phyloP scores from a whole-genome alignment of 92 coral and sea anemone species.

The Muricea muricata region DNA sequence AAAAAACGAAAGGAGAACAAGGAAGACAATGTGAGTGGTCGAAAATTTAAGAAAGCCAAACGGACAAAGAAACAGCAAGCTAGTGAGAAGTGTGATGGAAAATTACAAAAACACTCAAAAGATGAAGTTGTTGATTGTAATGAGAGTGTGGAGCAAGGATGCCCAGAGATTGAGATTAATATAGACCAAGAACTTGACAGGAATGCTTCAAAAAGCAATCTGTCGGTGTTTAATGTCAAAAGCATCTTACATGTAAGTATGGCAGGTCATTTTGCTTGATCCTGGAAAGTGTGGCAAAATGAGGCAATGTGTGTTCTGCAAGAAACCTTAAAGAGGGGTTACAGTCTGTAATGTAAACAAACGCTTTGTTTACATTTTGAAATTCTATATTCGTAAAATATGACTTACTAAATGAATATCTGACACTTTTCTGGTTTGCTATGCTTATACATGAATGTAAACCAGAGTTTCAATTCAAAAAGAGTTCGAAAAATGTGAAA shows the following conservation, averaged over 20 bases:
- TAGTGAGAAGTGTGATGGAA: slow-evolving; percentile 9
- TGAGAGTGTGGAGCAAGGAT: slow-evolving; percentile 27
- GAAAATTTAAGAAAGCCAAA: slow-evolving; percentile 14
- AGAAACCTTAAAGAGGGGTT: too few relatives aligned
- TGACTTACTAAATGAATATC: too few relatives aligned
- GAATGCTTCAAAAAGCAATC: slow-evolving; percentile 85
- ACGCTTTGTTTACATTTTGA: too few relatives aligned
- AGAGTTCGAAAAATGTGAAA: too few relatives aligned
- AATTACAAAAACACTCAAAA: slow-evolving; percentile 10
- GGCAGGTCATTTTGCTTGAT: background rate
- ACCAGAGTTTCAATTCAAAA: too few relatives aligned
- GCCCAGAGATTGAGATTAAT: slow-evolving; percentile 34
- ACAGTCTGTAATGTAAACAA: too few relatives aligned
- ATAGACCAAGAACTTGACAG: slow-evolving; percentile 82
- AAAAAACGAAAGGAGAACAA: slow-evolving; percentile 76
- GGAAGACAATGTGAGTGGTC: slow-evolving; percentile 49
- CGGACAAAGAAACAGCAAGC: slow-evolving; percentile 18
- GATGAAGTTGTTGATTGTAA: slow-evolving; percentile 41
- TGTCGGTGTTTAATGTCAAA: slow-evolving; percentile 84
- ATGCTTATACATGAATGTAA: too few relatives aligned
- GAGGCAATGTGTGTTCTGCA: background rate
- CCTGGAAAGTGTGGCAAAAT: background rate
- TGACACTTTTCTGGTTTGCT: too few relatives aligned
- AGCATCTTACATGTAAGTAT: slow-evolving; percentile 88
- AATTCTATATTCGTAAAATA: too few relatives aligned